Base-by-base conservation (phyloP, 2,113 vertebrate genomes). In the Tor tambroides region DNA sequence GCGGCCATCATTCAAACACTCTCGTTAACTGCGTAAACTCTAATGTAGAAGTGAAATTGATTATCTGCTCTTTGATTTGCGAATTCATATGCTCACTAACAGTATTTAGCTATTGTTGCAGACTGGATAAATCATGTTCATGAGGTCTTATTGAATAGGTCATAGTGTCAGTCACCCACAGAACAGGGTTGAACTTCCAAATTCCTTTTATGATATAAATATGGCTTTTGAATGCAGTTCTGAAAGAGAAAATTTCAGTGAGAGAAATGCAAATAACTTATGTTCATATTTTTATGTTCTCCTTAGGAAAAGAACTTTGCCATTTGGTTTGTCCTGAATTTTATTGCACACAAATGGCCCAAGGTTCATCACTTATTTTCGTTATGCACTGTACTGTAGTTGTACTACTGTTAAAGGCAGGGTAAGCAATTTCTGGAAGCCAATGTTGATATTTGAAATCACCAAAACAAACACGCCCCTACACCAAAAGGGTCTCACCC, bases 21-120 rank as follows among this genome's bases (percentile, higher is more conserved):
- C 26, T 76, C 65, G 5, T 67, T 32, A 85, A 81, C 78, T 84
- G 32, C 78, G 28, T 32, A 8, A 69, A 80, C n/a, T 28, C 32
- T 51, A 28, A 74, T 80, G 41, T 65, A 71, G 75, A 26, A 26
- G 41, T 11, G 30, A 80, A 84, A 80, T 86, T n/a, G 15, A 87
- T 79, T 80, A 51, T 56, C 15, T 11, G 17, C 41, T 6, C 65
- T 56, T 59, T 65, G 75, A 80, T 49, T 76, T 30, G 21, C 12
- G n/a, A 61, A 35, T 69, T 71, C 38, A n/a, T 28, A 7, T 67
- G 21, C 59, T 71, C 49, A 35, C 5, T 56, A 67, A 26, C n/a
- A 43, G 79, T 69, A 63, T 56, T 35, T 11, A 79, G 49, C 6
- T 14, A 23, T 69, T 72, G 65, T 43, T 28, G 8, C 49, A 26